phyloP scores from a whole-genome alignment of 2,888 invertebrate species.

The Leucoptera coffeella region DNA sequence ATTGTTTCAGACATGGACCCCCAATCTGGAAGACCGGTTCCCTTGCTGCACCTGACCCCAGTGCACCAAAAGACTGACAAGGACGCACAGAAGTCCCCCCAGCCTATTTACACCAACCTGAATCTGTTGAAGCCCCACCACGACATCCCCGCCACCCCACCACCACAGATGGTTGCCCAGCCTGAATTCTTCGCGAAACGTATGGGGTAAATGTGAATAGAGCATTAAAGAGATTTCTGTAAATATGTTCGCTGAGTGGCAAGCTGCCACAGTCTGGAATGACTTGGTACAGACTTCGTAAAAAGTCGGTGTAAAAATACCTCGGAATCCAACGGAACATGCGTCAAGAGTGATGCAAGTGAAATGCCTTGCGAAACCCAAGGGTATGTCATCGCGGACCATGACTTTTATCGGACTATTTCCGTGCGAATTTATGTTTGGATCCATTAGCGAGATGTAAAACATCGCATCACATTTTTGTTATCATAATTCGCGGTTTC shows the following conservation, averaged over 20 bases:
- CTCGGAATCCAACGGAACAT: no score
- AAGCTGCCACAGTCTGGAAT: slow-evolving; percentile 43
- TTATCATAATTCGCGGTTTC: no score
- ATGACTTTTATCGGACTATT: no score
- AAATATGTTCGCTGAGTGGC: no score
- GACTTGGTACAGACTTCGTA: no score
- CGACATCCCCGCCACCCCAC: slow-evolving; percentile 38
- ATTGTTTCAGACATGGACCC: slow-evolving; percentile 31
- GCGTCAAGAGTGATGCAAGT: no score
- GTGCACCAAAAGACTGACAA: slow-evolving; percentile 10
- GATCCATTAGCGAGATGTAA: no score
- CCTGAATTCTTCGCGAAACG: slow-evolving; percentile 32
- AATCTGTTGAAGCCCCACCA: slow-evolving; percentile 34
- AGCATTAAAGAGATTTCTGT: slow-evolving; percentile 13
- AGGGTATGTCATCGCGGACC: no score
- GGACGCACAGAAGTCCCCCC: slow-evolving; percentile 14
- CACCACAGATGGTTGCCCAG: slow-evolving; percentile 26
- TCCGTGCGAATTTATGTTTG: no score
- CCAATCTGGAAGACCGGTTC: slow-evolving; percentile 28
- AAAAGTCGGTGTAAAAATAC: no score
- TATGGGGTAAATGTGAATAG: slow-evolving; percentile 7
- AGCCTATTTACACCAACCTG: slow-evolving; percentile 16
- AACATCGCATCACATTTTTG: no score
- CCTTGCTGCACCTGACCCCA: slow-evolving; percentile 31
- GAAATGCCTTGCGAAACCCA: no score